These are phyloP conservation scores for Oncorhynchus gorbuscha DNA, from an alignment of 2,113 vertebrate genomes.

Conservation along the genomic window DNA sequence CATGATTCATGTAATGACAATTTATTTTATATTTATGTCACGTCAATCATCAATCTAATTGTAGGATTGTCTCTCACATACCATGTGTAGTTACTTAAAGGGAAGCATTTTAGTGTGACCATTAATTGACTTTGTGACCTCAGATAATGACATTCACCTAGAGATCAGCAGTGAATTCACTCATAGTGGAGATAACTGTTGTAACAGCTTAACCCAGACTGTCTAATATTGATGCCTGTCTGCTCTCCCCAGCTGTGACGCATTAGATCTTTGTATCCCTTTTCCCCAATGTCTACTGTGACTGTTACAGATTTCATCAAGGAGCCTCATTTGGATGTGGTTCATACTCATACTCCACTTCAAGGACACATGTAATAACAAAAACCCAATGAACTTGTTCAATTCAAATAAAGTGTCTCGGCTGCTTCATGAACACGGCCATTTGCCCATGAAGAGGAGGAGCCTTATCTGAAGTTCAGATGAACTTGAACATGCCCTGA, in stretches of 20 bases:
- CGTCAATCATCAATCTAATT: neutral
- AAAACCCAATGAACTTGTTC: conserved; percentile 10
- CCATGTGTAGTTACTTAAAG: neutral
- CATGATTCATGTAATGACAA: neutral
- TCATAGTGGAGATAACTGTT: neutral
- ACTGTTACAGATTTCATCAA: conserved; percentile 33
- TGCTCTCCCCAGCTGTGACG: conserved; percentile 22
- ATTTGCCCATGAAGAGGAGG: conserved; percentile 35
- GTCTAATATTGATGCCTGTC: conserved; percentile 36
- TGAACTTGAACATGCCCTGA: conserved; percentile 27
- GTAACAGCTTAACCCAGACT: conserved; percentile 16
- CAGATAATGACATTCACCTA: neutral
- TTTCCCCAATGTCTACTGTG: conserved; percentile 17
- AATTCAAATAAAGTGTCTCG: conserved; percentile 31
- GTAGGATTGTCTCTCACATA: neutral
- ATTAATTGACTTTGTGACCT: neutral
- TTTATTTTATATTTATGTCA: neutral
- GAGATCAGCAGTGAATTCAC: neutral
- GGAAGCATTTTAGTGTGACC: neutral
- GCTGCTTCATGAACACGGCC: conserved; percentile 37
- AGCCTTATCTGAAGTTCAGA: conserved; percentile 32
- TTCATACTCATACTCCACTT: conserved; percentile 19
- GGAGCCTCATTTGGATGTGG: conserved; percentile 18
- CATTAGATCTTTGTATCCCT: conserved; percentile 20
- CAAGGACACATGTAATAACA: conserved; percentile 7